Base-by-base conservation (phyloP, 2,797 vertebrate species). In the Lemur catta region DNA sequence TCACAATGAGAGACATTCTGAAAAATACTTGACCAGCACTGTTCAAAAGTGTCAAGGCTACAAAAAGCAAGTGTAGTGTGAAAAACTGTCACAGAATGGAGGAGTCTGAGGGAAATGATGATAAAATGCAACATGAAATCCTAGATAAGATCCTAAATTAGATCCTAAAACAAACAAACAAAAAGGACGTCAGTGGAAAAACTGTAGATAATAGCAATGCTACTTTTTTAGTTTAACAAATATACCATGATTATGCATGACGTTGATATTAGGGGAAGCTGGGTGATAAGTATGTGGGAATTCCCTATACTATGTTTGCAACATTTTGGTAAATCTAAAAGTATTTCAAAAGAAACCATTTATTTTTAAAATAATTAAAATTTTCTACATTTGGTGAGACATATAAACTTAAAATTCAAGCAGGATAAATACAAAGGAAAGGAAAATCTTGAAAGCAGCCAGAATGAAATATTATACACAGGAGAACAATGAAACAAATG, bases 391-490 rank as follows among this genome's bases (percentile, higher is more conserved):
- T 78, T 93, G 61, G 26, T 86, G 6, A 71, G 41, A 96, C 20
- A 94, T 17, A 65, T 26, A 87, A 96, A 87, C 71, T 79, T 35
- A 94, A 96, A n/a, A 88, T 28, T 35, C 48, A 93, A 92, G 24
- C 14, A 72, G 35, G 61, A 80, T 55, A 95, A 84, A 91, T 72
- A 63, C 26, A 41, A 94, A 96, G 57, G 48, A 93, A 88, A 61
- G 9, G n/a, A 72, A 41, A 61, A 38, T 52, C 30, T 30, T 61
- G 24, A 76, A 74, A 93, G 30, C 7, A 81, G 30, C 38, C 55
- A 95, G 50, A 33, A 65, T 22, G 63, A 94, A 96, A 89, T 14
- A n/a, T 26, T 46, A 82, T 4, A 52, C 46, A 18, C 22, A 67
- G 4, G 7, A 8, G 17, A 35, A 74, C 22, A 22, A 81, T 5